Evolutionary conservation across 2,797 vertebrate genomes (phyloP).

Genomic region (Limosa lapponica): DNA sequence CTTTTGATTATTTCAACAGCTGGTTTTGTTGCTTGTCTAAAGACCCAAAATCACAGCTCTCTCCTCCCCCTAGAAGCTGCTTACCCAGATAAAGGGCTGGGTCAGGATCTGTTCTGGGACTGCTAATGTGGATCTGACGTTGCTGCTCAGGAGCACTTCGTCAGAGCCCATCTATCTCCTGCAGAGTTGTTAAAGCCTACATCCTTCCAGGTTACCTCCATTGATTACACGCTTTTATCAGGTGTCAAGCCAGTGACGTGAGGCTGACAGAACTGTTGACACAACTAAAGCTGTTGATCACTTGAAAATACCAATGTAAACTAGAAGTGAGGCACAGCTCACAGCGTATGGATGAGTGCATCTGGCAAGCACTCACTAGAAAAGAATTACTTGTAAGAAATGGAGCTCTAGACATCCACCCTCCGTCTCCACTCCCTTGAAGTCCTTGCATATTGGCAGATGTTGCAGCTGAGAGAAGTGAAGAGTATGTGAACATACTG

Average conservation of each 20-base stretch:
- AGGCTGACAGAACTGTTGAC: not conserved
- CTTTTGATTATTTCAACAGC: constrained; percentile 54
- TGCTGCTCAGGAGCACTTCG: not conserved
- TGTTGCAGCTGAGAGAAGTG: not conserved
- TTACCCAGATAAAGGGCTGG: not conserved
- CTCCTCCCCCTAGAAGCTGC: not conserved
- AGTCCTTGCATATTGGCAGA: not conserved
- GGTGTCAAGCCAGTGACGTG: not conserved
- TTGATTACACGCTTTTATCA: not conserved
- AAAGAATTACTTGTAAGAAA: not conserved
- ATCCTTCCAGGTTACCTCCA: not conserved
- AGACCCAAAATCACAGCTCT: not conserved
- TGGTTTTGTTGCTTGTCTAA: constrained; percentile 30
- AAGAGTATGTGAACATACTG: not conserved
- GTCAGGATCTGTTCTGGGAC: not conserved
- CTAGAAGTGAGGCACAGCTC: not conserved
- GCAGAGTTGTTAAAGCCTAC: not conserved
- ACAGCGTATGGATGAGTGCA: not conserved
- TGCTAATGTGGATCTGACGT: not conserved
- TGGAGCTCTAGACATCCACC: not conserved
- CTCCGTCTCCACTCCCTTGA: not conserved
- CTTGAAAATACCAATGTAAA: constrained; percentile 6
- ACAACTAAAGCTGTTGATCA: not conserved
- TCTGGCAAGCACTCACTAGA: not conserved
- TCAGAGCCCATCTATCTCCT: not conserved